Base-by-base conservation (phyloP, 2,797 vertebrate genomes). In the Gadopsis marmoratus region DNA sequence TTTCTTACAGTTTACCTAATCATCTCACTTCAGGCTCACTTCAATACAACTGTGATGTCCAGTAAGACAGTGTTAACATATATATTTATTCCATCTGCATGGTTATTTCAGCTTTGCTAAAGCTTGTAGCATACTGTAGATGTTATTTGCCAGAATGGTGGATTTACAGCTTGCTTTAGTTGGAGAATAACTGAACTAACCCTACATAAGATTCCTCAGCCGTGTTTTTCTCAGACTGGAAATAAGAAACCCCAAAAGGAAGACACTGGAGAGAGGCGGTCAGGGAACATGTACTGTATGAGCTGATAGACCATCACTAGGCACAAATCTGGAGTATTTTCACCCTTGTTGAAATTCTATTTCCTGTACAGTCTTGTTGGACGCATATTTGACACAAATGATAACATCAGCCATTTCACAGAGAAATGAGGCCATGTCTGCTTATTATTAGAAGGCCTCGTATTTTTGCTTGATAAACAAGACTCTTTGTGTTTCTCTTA, bases 391-490 rank as follows among this genome's bases (percentile, higher is more conserved):
- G 80, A 91, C 84, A 76, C 82, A 71, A 85, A 67, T 62, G 90
- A 93, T 92, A 93, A 87, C 78, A 91, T 91, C 91, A 88, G 81
- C 85, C 79, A 82, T 91, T 90, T 88, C 77, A 54, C 76, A 10
- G 26, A 56, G 67, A 87, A 82, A 92, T 54, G 51, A 90, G 85
- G 75, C 81, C 78, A 43, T 54, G 72, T 73, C 82, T 88, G 75
- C 83, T 92, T 89, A 67, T 89, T 88, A 90, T 91, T 82, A 84
- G 74, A 81, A 69, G 66, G 63, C 82, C 78, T 79, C 78, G 76
- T 86, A 64, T 84, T 85, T 85, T 81, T 74, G 55, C 78, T 79
- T 63, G 67, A 88, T 78, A 89, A 89, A 86, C 67, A 78, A 71
- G 71, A 45, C 62, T 62, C 55, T 62, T 68, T 82, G 78, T 80